Base-by-base conservation (phyloP, 1,140 invertebrate species). In the Drosophila gunungcola region DNA sequence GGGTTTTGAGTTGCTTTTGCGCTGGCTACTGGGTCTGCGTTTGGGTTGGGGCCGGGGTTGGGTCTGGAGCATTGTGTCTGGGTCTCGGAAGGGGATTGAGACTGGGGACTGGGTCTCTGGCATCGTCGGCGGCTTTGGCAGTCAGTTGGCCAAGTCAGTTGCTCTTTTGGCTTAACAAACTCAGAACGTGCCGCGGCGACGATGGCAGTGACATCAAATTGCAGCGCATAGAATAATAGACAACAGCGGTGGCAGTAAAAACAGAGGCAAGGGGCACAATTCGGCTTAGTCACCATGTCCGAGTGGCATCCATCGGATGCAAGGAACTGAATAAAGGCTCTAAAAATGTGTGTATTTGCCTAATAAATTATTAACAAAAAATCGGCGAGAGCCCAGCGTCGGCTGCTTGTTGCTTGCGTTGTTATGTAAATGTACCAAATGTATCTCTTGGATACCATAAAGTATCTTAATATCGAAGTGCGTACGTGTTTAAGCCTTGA, bases 121-220 rank as follows among this genome's bases (percentile, higher is more conserved):
- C 78, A 76, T 64, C 74, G 72, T 56, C 51, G 58, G 62, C 72
- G 53, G 68, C 82, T 68, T 81, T 74, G 70, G 61, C 69, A 86
- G 64, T 78, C 83, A 73, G 83, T 86, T 86, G 83, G 83, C 75
- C 83, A 86, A 86, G 79, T 86, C 83, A 86, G 83, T 86, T 86
- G 79, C 83, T 86, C 79, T 86, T 86, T 86, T 86, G 83, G 76
- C 83, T 86, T 89, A 86, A 80, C 85, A 77, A 86, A 89, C 83
- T 76, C 62, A 86, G 83, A 86, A 86, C 83, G 83, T 86, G 79
- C 58, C 62, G 84, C 84, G 75, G 58, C 78, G 51, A 65, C 64
- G 73, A 78, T 85, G 82, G 73, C 82, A 68, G 49, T 77, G 54
- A 81, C 82, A 75, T 63, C 39, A 46, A 69, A 86, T 83, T 86